Evolutionary conservation across 2,113 vertebrate genomes (phyloP).

Genomic region (Lamprologus lemairii): DNA sequence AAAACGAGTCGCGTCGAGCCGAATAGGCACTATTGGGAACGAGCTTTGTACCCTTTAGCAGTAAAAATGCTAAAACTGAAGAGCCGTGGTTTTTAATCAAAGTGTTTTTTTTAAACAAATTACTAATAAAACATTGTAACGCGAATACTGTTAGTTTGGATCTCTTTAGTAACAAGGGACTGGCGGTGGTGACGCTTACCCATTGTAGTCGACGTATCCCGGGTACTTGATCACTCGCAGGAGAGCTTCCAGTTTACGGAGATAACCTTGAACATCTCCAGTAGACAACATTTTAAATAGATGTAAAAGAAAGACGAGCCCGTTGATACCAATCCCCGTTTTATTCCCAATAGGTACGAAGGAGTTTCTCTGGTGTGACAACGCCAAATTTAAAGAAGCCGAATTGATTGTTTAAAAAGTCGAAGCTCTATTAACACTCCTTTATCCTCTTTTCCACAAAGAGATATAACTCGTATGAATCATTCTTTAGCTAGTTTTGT

Average conservation of each 20-base stretch:
- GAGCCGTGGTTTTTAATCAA: neutral
- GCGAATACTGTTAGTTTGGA: neutral
- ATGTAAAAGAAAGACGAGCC: neutral
- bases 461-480: neutral
- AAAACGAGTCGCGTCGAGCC: neutral
- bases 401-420: neutral
- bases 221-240: slow-evolving; percentile 83
- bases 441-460: neutral
- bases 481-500: neutral
- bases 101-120: neutral
- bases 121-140: neutral
- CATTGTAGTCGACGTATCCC: slow-evolving; percentile 77
- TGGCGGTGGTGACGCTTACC: slow-evolving; percentile 61
- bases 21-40: rapidly evolving
- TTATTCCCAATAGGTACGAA: rapidly evolving
- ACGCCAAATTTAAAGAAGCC: neutral
- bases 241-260: slow-evolving; percentile 83
- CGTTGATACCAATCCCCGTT: rapidly evolving
- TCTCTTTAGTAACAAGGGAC: neutral
- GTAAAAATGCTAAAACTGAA: neutral
- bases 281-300: slow-evolving; percentile 68
- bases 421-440: rapidly evolving
- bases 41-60: neutral
- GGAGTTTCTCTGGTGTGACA: neutral
- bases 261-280: slow-evolving; percentile 83